Evolutionary conservation across 2,888 invertebrate species (phyloP).

Genomic region (Exocentrus adspersus): DNA sequence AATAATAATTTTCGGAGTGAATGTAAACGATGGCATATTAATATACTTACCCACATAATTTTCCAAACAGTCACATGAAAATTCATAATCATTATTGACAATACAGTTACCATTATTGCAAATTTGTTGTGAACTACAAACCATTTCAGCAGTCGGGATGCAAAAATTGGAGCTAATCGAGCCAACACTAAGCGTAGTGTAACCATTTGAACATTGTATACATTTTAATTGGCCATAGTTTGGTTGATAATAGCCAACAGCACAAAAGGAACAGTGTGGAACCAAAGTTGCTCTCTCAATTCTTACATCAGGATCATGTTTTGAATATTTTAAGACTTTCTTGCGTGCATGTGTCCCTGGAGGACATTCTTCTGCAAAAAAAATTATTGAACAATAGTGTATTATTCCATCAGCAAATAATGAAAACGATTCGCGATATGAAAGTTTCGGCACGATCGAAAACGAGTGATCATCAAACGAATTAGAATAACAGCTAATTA

Average conservation of each 20-base stretch:
- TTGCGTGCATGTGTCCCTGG: conserved; percentile 66
- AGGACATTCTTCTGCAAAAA: conserved; percentile 60
- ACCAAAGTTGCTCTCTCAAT: conserved; percentile 64
- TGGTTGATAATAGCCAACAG: conserved; percentile 70
- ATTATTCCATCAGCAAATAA: too few species aligned
- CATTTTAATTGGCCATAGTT: conserved; percentile 69
- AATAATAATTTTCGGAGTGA: too few species aligned
- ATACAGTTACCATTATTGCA: conserved; percentile 65
- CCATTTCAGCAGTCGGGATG: conserved; percentile 62
- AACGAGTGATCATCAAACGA: too few species aligned
- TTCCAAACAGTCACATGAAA: conserved; percentile 65
- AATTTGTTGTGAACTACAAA: conserved; percentile 65
- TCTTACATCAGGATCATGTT: conserved; percentile 48
- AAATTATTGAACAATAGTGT: too few species aligned
- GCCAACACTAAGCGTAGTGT: conserved; percentile 63
- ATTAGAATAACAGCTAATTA: too few species aligned
- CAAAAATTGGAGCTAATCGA: conserved; percentile 62
- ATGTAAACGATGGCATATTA: too few species aligned
- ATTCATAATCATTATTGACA: conserved; percentile 56
- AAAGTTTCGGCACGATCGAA: too few species aligned
- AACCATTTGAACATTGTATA: conserved; percentile 67
- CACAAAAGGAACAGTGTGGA: conserved; percentile 69
- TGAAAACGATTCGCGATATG: too few species aligned
- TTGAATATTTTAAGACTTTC: conserved; percentile 53
- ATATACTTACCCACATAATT: conserved; percentile 64